Conservation (phyloP, 1,140 invertebrate genomes). For the Dendrolimus punctatus region DNA sequence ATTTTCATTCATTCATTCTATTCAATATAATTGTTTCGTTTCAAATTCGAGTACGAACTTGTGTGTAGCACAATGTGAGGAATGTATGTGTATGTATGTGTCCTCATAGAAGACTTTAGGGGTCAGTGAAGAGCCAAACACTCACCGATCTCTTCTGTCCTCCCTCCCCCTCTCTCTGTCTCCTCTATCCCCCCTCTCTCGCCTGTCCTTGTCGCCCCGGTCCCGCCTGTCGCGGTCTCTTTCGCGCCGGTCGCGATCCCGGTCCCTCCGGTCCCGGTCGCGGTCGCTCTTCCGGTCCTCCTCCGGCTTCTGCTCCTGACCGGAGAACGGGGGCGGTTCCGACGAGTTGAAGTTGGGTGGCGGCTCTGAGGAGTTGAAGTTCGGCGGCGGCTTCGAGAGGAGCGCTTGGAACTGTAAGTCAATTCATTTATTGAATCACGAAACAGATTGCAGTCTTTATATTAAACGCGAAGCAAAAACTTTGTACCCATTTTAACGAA, state of each 20-base stretch:
- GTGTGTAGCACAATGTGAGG: no score
- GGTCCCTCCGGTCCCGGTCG: slow-evolving; percentile 24
- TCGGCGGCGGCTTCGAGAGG: slow-evolving; percentile 59
- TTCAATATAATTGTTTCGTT: no score
- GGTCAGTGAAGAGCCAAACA: background rate
- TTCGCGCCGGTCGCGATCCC: slow-evolving; percentile 22
- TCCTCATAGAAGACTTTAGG: no score
- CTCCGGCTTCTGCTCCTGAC: slow-evolving; percentile 35
- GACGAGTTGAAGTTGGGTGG: slow-evolving; percentile 49
- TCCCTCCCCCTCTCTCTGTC: slow-evolving; percentile 16
- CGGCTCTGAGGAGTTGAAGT: slow-evolving; percentile 57
- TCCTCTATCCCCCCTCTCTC: slow-evolving; percentile 18
- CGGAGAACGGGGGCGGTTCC: slow-evolving; percentile 28
- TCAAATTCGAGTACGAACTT: no score
- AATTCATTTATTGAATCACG: background rate
- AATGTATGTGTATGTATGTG: no score
- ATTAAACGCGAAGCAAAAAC: no score
- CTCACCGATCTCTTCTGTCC: slow-evolving; percentile 13
- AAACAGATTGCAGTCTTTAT: no score
- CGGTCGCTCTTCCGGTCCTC: slow-evolving; percentile 30
- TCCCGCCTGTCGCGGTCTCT: slow-evolving; percentile 19
- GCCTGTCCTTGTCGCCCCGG: slow-evolving; percentile 13
- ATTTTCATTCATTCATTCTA: no score
- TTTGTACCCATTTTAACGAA: no score
- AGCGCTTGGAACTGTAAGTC: slow-evolving; percentile 50